phyloP scores from a whole-genome alignment of 2,888 invertebrate species.

The Argyresthia goedartella region DNA sequence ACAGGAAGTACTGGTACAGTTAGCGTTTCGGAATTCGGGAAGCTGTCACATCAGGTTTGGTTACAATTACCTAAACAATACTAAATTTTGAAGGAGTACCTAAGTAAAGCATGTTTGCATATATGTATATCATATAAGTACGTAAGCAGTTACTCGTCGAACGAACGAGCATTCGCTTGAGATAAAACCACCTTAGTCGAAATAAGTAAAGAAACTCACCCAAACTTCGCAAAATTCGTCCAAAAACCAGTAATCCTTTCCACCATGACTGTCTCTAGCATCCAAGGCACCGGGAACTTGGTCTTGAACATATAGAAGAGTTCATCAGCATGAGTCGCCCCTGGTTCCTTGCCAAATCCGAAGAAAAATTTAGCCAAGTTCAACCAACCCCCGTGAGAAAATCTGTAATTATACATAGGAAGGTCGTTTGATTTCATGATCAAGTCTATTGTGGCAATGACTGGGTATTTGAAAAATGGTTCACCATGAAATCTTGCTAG shows the following conservation, averaged over 20 bases:
- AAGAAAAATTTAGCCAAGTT: constrained; percentile 39
- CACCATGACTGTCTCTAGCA: constrained; percentile 31
- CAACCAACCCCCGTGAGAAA: constrained; percentile 44
- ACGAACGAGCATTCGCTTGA: no score
- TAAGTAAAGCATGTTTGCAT: no score
- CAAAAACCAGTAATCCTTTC: constrained; percentile 41
- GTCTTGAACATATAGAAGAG: constrained; percentile 53
- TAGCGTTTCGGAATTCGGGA: no score
- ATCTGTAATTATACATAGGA: constrained; percentile 41
- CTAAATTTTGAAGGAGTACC: no score
- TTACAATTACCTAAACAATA: no score
- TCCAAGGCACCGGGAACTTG: constrained; percentile 21
- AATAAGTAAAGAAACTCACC: constrained; percentile 25
- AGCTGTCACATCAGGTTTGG: no score
- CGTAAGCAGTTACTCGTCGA: no score
- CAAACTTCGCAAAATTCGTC: constrained; percentile 55
- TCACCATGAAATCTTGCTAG: constrained; percentile 49
- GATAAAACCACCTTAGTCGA: no score
- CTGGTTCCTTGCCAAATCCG: constrained; percentile 32
- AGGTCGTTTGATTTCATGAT: constrained; percentile 25
- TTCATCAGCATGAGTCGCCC: constrained; percentile 59
- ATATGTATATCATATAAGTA: no score
- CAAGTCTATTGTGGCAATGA: constrained; percentile 32
- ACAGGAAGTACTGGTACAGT: no score
- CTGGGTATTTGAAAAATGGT: constrained; percentile 39